Evolutionary conservation across 2,797 vertebrate genomes (phyloP), one percentile per base, ranked within the genome.

Genomic region (Hippoglossus hippoglossus): DNA sequence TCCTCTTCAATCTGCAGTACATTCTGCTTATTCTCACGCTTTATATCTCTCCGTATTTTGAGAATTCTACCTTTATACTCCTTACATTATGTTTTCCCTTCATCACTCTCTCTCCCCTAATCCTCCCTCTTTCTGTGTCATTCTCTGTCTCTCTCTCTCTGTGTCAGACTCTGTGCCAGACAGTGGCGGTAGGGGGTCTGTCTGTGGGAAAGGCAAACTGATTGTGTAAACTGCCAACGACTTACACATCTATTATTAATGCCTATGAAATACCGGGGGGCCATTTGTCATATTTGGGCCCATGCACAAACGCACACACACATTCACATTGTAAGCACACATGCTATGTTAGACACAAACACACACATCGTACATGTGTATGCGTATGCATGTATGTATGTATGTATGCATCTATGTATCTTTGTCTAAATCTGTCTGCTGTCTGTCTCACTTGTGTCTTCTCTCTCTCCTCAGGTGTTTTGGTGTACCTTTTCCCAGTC

Each of bases 171-270:
- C 58, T 51, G 64, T 81, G 77, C 73, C 84, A 87, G 90, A 89
- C 86, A 76, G 80, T 31, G 73, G 22, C 85, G 71, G 65, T 51
- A 5, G 81, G 82, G 79, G 87, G 78, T 81, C 81, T 80, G 75
- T 84, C 85, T 89, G 71, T 73, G 67, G 58, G 74, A 77, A 82
- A 86, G 60, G 39, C 63, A 82, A 75, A 75, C 74, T 79, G 53
- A 87, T 78, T 87, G 86, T 75, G 77, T 75, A 57, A 83, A 89
- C 73, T 73, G 75, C 52, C 76, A 87, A 76, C 87, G 74, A 80
- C 69, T 59, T 70, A 69, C 51, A 66, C 60, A 84, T 85, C 55
- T 52, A 85, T 83, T 82, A 85, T 88, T 87, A 66, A 87, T 68
- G 73, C 46, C 55, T 22, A 51, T 68, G 55, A 77, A 72, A 69